Evolutionary conservation across 2,797 vertebrate species (phyloP).

Genomic region (Chaenodraco wilsoni): DNA sequence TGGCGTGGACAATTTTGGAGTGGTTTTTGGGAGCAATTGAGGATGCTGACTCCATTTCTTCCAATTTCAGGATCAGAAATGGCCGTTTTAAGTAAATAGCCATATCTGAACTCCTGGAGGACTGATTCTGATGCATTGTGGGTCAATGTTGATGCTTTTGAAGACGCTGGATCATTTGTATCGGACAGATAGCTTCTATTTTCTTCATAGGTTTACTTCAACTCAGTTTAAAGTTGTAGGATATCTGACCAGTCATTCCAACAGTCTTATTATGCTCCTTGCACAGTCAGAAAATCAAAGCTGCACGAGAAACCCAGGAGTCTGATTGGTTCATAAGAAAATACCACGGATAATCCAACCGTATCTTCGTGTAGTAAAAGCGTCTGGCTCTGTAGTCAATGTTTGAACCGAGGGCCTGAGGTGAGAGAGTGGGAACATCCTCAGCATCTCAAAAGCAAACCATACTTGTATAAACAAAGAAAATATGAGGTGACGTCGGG

Average conservation of each 20-base stretch:
- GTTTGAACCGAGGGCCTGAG: not conserved
- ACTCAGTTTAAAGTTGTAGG: no score
- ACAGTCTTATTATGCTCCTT: slow-evolving; percentile 3
- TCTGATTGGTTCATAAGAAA: not conserved
- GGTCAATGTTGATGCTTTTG: no score
- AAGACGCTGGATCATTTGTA: no score
- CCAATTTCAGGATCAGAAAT: no score
- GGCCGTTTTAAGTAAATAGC: no score
- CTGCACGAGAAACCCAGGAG: not conserved
- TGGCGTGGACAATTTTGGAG: no score
- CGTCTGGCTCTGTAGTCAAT: not conserved
- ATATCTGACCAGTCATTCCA: not conserved
- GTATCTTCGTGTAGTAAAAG: not conserved
- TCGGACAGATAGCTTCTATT: no score
- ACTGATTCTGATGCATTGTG: no score
- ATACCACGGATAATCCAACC: not conserved
- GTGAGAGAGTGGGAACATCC: not conserved
- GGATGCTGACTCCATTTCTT: no score
- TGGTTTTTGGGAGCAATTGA: no score
- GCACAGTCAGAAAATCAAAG: slow-evolving; percentile 8
- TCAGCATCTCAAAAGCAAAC: not conserved
- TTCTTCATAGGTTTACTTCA: no score
- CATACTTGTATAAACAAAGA: not conserved
- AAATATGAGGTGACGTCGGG: not conserved
- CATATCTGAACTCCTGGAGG: no score